Percentiles rank a stretch among this genome's conserved stretches.
These are phyloP conservation scores for Sussaba pulchella DNA, from an alignment of 2,888 invertebrate genomes.

Conservation along the genomic window DNA sequence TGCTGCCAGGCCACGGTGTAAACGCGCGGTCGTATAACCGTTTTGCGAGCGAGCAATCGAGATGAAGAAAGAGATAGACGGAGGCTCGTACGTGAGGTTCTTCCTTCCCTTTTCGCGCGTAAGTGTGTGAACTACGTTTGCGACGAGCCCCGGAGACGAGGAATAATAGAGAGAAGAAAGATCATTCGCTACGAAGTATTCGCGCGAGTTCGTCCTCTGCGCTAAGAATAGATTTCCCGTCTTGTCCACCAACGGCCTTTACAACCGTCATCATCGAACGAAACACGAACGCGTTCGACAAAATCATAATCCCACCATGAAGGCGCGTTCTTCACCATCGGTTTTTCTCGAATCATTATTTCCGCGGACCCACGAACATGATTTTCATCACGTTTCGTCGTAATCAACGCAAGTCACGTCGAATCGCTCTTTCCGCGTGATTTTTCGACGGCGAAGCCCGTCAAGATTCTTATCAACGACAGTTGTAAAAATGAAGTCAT, in stretches of 20 bases:
- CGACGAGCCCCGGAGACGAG: conserved; percentile 12
- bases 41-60: conserved; percentile 65
- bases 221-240: conserved; percentile 52
- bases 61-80: conserved; percentile 37
- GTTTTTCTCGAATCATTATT: too few species aligned
- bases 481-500: conserved; percentile 44
- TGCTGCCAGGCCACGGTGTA: conserved; percentile 48
- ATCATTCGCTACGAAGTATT: conserved; percentile 46
- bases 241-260: conserved; percentile 4
- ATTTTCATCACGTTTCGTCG: too few species aligned
- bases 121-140: conserved; percentile 36
- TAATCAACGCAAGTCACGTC: not conserved
- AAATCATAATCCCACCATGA: too few species aligned
- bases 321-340: too few species aligned
- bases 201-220: conserved; percentile 21
- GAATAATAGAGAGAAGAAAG: conserved; percentile 48
- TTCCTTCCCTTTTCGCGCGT: conserved; percentile 41
- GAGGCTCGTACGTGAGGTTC: conserved; percentile 33
- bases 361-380: too few species aligned
- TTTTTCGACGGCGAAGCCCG: not conserved
- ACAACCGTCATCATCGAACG: conserved; percentile 1
- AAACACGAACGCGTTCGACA: too few species aligned
- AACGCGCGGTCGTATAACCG: conserved; percentile 65
- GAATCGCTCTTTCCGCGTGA: too few species aligned
- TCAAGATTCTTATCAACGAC: conserved; percentile 41